Base-by-base conservation (phyloP, 2,888 invertebrate genomes). In the Allolobophora icterica region DNA sequence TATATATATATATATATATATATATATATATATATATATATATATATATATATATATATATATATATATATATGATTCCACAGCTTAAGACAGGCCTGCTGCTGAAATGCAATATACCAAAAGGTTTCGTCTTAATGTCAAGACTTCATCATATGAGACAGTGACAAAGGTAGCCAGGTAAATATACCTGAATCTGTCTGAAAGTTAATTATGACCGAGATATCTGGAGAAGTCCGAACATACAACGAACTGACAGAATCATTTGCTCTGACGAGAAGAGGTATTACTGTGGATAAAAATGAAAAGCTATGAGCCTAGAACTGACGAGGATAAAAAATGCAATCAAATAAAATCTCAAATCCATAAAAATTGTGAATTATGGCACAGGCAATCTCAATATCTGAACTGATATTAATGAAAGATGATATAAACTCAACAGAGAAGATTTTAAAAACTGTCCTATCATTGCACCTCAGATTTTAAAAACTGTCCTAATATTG, bases 361-460 rank as follows among this genome's bases (percentile, higher is more conserved):
- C 1, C 30, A 71, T 2, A 8, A 71, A n/a, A 71, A 71, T n/a
- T 5, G 71, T n/a, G 3, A 71, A 71, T 13, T 71, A n/a, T 8
- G 71, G n/a, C 71, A 71, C n/a, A 71, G 71, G 30, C 71, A 71
- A 71, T 71, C 71, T 71, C n/a, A n/a, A n/a, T 71, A 71, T 71
- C 71, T 71, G 71, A 71, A n/a, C n/a, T 71, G 0, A n/a, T 1
- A 71, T n/a, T 71, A 71, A 71, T 52, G 52, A 71, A n/a, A 71
- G 71, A 71, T 71, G 71, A 71, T 71, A 71, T n/a, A 30, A n/a
- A 71, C 71, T 11, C 30, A n/a, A 17, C n/a, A 71, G 0, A 8
- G 11, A 38, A 30, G n/a, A 30, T 30, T 71, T 71, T n/a, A 1
- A n/a, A 71, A 71, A n/a, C 11, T 71, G 30, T 71, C 71, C 0